Percentiles rank a stretch among this genome's conserved stretches.
These are phyloP conservation scores for Rhopalosiphum maidis DNA, from an alignment of 1,140 invertebrate genomes.

Conservation along the genomic window DNA sequence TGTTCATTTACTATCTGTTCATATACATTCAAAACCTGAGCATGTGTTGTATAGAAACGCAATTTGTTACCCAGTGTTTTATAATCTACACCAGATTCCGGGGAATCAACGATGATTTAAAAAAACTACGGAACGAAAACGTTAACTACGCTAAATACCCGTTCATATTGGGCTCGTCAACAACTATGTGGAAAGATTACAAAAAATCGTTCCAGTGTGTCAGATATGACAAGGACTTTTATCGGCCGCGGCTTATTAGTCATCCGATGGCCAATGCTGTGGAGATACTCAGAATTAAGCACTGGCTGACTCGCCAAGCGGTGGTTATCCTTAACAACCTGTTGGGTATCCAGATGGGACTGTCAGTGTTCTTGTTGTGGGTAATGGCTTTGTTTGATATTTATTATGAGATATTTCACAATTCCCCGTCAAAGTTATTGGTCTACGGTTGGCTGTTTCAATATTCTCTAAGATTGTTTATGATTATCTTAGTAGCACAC, in stretches of 20 bases:
- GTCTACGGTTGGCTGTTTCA: slow-evolving; percentile 28
- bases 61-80: slow-evolving; percentile 32
- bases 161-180: background rate
- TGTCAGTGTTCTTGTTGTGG: background rate
- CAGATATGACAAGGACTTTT: slow-evolving; percentile 31
- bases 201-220: background rate
- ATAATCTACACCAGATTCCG: background rate
- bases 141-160: background rate
- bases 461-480: slow-evolving; percentile 15
- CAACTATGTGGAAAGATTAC: background rate
- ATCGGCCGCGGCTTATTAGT: background rate
- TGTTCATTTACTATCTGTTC: background rate
- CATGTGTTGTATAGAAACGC: slow-evolving; percentile 34
- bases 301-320: background rate
- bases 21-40: slow-evolving; percentile 27
- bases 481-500: slow-evolving; percentile 22
- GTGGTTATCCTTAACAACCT: background rate
- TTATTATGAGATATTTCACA: slow-evolving; percentile 21
- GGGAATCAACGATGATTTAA: slow-evolving; percentile 6
- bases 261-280: slow-evolving; percentile 27
- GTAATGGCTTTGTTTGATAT: slow-evolving; percentile 8
- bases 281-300: slow-evolving; percentile 15
- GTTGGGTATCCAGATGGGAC: slow-evolving; percentile 30
- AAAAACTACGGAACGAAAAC: background rate
- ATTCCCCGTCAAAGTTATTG: background rate